Conservation (phyloP, 2,888 invertebrate species). For the Plagodis pulveraria region DNA sequence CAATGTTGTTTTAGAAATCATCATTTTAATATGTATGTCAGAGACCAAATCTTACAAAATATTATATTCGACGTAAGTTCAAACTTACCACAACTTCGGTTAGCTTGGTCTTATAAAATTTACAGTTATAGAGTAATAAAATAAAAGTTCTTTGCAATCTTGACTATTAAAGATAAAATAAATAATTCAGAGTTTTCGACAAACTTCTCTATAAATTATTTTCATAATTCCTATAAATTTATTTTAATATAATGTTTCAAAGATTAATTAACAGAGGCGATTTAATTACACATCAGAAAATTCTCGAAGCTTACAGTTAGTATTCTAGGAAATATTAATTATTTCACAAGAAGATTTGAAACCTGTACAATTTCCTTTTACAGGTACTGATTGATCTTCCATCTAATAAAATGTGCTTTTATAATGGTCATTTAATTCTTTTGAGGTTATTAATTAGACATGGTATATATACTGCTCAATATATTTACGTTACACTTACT, state of each 20-base stretch:
- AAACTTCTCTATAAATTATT: neutral
- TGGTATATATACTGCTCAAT: too few species aligned
- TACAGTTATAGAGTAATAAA: constrained; percentile 14
- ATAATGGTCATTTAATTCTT: too few species aligned
- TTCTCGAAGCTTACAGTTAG: neutral
- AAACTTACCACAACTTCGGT: constrained; percentile 64
- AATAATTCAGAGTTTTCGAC: constrained; percentile 7
- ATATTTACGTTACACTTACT: constrained; percentile 86
- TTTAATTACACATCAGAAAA: too few species aligned
- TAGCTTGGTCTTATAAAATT: constrained; percentile 39
- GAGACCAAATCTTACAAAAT: constrained; percentile 21
- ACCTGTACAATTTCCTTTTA: neutral
- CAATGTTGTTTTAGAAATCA: neutral
- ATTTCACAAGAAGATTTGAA: neutral
- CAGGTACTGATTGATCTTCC: too few species aligned
- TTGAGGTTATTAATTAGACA: too few species aligned
- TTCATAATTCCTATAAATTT: too few species aligned
- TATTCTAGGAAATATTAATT: constrained; percentile 1
- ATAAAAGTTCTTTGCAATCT: neutral
- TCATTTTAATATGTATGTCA: constrained; percentile 11
- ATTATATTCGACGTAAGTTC: constrained; percentile 12
- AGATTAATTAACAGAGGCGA: too few species aligned
- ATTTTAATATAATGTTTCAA: too few species aligned
- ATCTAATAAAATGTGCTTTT: too few species aligned
- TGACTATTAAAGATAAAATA: neutral